Percentiles rank a stretch among this genome's conserved stretches.
Conservation (phyloP, 2,113 vertebrate genomes). For the Gadus macrocephalus region DNA sequence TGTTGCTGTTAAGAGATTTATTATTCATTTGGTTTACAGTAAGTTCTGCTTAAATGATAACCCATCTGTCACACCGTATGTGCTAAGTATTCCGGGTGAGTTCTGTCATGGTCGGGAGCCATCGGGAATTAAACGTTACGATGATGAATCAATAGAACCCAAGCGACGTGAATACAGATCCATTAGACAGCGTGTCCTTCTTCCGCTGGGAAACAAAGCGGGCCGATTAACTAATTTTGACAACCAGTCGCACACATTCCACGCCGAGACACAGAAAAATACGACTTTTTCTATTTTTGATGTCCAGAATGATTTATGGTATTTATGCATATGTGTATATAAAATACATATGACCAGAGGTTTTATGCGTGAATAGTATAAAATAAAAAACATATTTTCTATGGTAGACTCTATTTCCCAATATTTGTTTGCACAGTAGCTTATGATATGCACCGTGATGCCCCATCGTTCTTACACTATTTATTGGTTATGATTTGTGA, state of each 20-base stretch:
- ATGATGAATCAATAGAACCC: slow-evolving; percentile 35
- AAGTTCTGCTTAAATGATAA: slow-evolving; percentile 18
- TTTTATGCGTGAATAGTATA: slow-evolving; percentile 55
- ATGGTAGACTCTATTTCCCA: slow-evolving; percentile 57
- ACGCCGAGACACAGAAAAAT: slow-evolving; percentile 39
- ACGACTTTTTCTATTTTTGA: slow-evolving; percentile 59
- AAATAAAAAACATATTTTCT: slow-evolving; percentile 50
- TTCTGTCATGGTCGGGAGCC: background rate
- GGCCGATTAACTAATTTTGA: slow-evolving; percentile 57
- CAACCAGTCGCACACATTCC: slow-evolving; percentile 45
- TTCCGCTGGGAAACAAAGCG: slow-evolving; percentile 34
- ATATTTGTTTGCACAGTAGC: slow-evolving; percentile 69
- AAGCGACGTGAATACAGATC: too few relatives aligned
- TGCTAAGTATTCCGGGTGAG: background rate
- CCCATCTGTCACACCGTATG: slow-evolving; percentile 19
- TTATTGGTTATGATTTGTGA: slow-evolving; percentile 67
- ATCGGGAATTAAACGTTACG: background rate
- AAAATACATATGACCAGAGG: slow-evolving; percentile 57
- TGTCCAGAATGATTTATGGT: slow-evolving; percentile 62
- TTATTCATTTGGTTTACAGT: too few relatives aligned
- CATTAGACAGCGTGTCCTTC: slow-evolving; percentile 51
- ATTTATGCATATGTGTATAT: slow-evolving; percentile 66
- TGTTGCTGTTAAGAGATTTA: slow-evolving; percentile 20
- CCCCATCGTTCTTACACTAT: slow-evolving; percentile 55
- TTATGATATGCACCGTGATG: slow-evolving; percentile 66